Evolutionary conservation across 2,888 invertebrate species (phyloP).

Genomic region (Aproaerema taeniolella): DNA sequence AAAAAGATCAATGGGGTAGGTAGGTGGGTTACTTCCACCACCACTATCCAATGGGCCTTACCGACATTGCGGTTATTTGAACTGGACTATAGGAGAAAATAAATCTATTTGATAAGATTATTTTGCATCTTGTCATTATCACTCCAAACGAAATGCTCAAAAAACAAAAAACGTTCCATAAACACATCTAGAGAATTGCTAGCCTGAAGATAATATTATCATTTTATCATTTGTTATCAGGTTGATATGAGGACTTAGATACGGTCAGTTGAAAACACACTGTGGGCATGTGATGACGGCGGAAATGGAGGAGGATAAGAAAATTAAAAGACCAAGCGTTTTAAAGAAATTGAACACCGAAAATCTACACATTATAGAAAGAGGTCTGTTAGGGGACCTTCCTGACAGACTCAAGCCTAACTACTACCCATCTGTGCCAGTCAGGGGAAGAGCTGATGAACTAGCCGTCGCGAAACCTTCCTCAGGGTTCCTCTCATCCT

Average conservation of each 20-base stretch:
- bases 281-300: constrained; percentile 55
- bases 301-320: constrained; percentile 58
- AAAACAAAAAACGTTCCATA: too few relatives aligned
- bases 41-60: too few relatives aligned
- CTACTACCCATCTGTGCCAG: constrained; percentile 25
- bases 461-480: constrained; percentile 54
- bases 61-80: too few relatives aligned
- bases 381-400: constrained; percentile 60
- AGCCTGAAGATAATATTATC: constrained; percentile 14
- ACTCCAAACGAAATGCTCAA: too few relatives aligned
- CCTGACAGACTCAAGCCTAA: constrained; percentile 58
- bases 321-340: constrained; percentile 50
- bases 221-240: constrained; percentile 44
- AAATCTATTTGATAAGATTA: too few relatives aligned
- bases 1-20: too few relatives aligned
- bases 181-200: too few relatives aligned
- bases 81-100: too few relatives aligned
- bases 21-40: too few relatives aligned
- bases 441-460: constrained; percentile 45
- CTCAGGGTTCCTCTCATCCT: constrained; percentile 53
- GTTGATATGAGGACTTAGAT: constrained; percentile 39
- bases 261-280: constrained; percentile 49
- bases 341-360: constrained; percentile 60
- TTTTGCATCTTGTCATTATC: too few relatives aligned
- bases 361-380: constrained; percentile 55